Conservation (phyloP, 2,888 invertebrate genomes). For the Alloplasta piceator region DNA sequence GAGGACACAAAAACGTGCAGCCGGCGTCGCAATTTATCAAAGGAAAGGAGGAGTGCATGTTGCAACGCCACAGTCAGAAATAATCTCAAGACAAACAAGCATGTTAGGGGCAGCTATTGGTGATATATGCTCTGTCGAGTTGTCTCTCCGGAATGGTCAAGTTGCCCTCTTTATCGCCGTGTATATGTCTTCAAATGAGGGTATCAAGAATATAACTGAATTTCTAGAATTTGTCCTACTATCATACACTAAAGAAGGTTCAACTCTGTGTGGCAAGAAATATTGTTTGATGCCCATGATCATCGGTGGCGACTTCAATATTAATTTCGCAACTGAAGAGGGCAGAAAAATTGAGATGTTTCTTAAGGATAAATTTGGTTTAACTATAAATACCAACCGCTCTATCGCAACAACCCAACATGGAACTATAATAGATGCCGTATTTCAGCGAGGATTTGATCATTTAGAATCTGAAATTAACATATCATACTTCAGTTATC, state of each 20-base stretch:
- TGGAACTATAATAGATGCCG: slow-evolving; percentile 33
- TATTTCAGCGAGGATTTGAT: slow-evolving; percentile 9
- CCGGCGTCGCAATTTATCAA: slow-evolving; percentile 42
- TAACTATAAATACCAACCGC: neutral
- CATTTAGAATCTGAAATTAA: slow-evolving; percentile 11
- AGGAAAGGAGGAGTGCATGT: neutral
- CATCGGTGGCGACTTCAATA: slow-evolving; percentile 38
- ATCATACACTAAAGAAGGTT: slow-evolving; percentile 13
- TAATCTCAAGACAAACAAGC: neutral
- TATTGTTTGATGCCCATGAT: slow-evolving; percentile 15
- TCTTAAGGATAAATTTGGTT: slow-evolving; percentile 13
- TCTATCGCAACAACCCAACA: slow-evolving; percentile 4
- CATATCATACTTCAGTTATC: slow-evolving; percentile 33
- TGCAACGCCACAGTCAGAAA: neutral
- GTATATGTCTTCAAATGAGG: neutral
- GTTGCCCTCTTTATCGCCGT: neutral
- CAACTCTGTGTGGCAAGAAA: slow-evolving; percentile 13
- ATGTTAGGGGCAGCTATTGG: slow-evolving; percentile 12
- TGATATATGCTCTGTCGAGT: slow-evolving; percentile 41
- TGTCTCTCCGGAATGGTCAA: neutral
- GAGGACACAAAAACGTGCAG: slow-evolving; percentile 28
- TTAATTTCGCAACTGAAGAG: neutral
- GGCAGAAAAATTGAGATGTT: neutral
- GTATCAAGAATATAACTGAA: neutral
- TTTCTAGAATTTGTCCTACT: slow-evolving; percentile 7